Evolutionary conservation across 2,113 vertebrate genomes (phyloP), one percentile per base, ranked within the genome.

Genomic region (Aptenodytes patagonicus): DNA sequence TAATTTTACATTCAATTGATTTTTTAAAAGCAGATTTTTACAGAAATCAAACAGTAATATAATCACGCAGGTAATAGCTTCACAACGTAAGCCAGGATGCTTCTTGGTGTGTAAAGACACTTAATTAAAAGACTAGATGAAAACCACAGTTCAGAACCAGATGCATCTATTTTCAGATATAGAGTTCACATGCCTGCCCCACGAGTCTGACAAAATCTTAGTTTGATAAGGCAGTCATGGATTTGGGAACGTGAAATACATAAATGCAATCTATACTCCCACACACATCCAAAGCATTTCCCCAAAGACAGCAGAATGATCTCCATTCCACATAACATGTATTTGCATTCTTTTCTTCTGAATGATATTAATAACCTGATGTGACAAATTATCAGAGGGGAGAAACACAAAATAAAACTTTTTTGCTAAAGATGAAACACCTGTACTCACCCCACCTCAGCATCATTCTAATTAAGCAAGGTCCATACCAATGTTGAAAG

Each of bases 21-120:
- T 97, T 96, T 89, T 96, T 89, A 47, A 82, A 94, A 91, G 81
- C 13, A 87, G 69, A 87, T 90, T 93, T 93, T 96, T 86, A 65
- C 42, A 95, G 93, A 89, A 93, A 94, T 66, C n/a, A 70, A 93
- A 75, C 62, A 62, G 76, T 46, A 89, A 68, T 84, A 77, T 42
- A 88, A 86, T 55, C 36, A 79, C 32, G 60, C 81, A 90, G 83
- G 73, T 92, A 88, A 78, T 49, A 85, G 62, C 68, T 94, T 96
- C 62, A 75, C 52, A 75, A 28, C 1, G 0, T 89, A 91, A 94
- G 65, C 47, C 92, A 91, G 68, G 71, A 95, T 90, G 69, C 64
- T 93, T 95, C 52, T 60, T 81, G 52, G n/a, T 64, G 55, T 84
- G 73, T 76, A 97, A 83, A 97, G 84, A 69, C 24, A 52, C 22